A percentile compares a stretch with the other conserved stretches of the same genome.
phyloP scores from a whole-genome alignment of 2,888 invertebrate genomes.

The Agriopis leucophaearia region DNA sequence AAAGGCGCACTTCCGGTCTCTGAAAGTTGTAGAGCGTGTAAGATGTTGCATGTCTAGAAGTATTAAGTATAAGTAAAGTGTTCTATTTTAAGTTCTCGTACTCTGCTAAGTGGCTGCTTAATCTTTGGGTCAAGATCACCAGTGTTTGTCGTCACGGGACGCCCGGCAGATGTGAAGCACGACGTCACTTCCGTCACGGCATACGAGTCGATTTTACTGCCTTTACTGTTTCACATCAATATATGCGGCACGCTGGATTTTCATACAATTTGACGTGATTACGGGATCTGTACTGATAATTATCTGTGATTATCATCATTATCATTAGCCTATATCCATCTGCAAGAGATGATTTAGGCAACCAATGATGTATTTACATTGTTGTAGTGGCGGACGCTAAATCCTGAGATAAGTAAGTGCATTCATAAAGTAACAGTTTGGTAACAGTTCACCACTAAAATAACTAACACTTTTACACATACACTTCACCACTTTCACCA shows the following conservation, averaged over 20 bases:
- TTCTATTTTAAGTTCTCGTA: background rate
- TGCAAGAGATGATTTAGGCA: no score
- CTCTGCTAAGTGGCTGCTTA: background rate
- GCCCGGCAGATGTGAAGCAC: no score
- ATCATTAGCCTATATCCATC: no score
- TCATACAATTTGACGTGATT: no score
- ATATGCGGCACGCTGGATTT: no score
- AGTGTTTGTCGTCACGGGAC: background rate
- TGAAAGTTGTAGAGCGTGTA: slow-evolving; percentile 8
- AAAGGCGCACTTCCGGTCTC: slow-evolving; percentile 10
- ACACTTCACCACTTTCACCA: background rate
- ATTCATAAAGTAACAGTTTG: background rate
- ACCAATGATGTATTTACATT: no score
- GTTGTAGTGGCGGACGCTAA: no score
- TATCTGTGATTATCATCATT: no score
- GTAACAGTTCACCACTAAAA: background rate
- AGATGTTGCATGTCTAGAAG: background rate
- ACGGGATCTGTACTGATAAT: no score
- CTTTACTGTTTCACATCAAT: no score
- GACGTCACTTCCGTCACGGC: no score
- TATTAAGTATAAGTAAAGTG: background rate
- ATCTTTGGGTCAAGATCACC: background rate
- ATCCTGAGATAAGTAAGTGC: background rate
- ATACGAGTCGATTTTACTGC: no score
- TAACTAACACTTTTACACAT: background rate